Evolutionary conservation across 2,888 invertebrate species (phyloP), one percentile per base, ranked within the genome.

Genomic region (Calephelis perditalis): DNA sequence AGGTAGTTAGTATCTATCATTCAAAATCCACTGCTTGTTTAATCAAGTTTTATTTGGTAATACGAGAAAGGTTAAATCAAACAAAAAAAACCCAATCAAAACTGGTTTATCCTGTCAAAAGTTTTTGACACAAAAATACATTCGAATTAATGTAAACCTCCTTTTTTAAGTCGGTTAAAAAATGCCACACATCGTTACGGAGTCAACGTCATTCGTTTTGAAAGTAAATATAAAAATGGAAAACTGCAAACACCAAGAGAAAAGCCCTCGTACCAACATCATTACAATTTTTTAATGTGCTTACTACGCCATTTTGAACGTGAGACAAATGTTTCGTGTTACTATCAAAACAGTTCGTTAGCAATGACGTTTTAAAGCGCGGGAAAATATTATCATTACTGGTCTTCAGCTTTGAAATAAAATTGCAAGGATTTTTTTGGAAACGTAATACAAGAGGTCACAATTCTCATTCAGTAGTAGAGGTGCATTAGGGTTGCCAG

Each of bases 361-460:
- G 49, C 49, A 52, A 52, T 52, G 49, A 52, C 49, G 49, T 52
- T 52, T 35, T 15, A 52, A 52, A 52, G 26, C 15, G 49, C 49
- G 49, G 49, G 49, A 49, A 49, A 49, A 49, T 49, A 49, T 49
- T 49, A 49, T 49, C 49, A 49, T 49, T 49, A 60, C 52, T 59
- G 62, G 43, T 11, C 45, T 36, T 59, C 61, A 61, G 49, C 49
- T 26, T 61, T 62, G 58, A 64, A 61, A 62, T 47, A 54, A 56
- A 63, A 64, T 64, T 64, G 63, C 63, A 62, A 62, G 62, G 60
- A 52, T 58, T 62, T 65, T 66, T 66, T 64, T 57, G 62, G 66
- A 57, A 60, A 57, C 62, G 63, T 66, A 66, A 67, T 68, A 60
- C 64, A 56, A 60, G 60, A 63, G 64, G 67, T 65, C 66, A 66